Percentiles rank a stretch among this genome's conserved stretches.
phyloP scores from a whole-genome alignment of 2,888 invertebrate genomes.

The Trachelus troglodyta region DNA sequence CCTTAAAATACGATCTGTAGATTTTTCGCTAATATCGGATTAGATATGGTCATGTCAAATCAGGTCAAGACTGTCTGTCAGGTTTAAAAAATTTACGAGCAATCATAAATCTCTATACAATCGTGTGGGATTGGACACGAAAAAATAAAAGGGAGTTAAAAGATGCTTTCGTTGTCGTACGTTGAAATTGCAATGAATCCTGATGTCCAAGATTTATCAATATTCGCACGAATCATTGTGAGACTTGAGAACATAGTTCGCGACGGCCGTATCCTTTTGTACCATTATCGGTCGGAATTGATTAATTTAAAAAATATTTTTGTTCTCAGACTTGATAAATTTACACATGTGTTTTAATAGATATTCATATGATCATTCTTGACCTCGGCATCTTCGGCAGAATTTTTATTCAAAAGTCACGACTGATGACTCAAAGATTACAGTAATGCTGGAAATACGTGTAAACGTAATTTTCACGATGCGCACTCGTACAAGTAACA shows the following conservation, averaged over 20 bases:
- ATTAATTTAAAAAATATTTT: neutral
- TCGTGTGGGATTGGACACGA: too few relatives aligned
- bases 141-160: too few relatives aligned
- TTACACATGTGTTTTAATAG: neutral
- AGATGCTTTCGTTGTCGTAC: neutral
- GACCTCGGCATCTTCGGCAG: neutral
- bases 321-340: neutral
- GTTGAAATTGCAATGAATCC: neutral
- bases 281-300: neutral
- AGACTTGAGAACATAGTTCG: neutral
- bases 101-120: neutral
- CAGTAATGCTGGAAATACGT: neutral
- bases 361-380: neutral
- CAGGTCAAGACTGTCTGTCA: neutral
- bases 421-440: neutral
- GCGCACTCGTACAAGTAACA: slow-evolving; percentile 3
- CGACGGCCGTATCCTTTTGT: neutral
- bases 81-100: neutral
- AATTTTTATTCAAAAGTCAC: neutral
- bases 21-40: neutral
- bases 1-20: neutral
- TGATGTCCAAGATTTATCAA: neutral
- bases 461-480: neutral
- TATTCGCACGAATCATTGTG: neutral
- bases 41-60: neutral